Conservation (phyloP, 2,113 vertebrate species). For the Delphinus delphis region DNA sequence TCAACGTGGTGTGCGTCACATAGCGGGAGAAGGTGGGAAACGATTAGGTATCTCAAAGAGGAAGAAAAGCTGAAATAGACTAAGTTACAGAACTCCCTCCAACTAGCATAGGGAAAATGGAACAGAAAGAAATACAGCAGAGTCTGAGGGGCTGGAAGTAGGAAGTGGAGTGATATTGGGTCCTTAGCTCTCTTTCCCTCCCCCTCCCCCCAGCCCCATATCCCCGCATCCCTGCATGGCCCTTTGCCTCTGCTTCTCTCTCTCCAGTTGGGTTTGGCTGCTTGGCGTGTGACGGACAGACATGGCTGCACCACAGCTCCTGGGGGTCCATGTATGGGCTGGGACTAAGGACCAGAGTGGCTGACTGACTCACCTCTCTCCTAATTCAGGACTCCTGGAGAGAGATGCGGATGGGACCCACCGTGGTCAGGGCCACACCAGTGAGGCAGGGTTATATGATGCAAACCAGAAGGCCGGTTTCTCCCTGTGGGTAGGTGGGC, state of each 20-base stretch:
- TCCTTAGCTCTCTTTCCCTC: neutral
- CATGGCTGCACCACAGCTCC: neutral
- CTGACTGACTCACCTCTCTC: neutral
- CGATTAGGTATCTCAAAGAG: neutral
- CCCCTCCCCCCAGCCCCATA: neutral
- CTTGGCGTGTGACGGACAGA: fast-evolving
- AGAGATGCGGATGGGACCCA: neutral
- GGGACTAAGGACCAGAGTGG: neutral
- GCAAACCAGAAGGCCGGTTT: neutral
- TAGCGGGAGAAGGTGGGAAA: fast-evolving
- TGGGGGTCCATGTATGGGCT: fast-evolving
- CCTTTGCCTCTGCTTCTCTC: neutral
- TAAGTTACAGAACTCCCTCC: neutral
- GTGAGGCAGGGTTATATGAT: neutral
- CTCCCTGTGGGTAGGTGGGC: neutral
- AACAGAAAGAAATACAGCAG: fast-evolving
- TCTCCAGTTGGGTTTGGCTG: neutral
- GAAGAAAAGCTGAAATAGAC: neutral
- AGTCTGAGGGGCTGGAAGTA: neutral
- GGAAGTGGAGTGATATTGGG: neutral
- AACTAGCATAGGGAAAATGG: neutral
- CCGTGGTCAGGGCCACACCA: no score
- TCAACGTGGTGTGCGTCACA: fast-evolving
- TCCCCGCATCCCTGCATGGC: fast-evolving
- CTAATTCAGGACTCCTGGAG: neutral